Conservation (phyloP, 2,113 vertebrate species). For the Hymenochirus boettgeri region DNA sequence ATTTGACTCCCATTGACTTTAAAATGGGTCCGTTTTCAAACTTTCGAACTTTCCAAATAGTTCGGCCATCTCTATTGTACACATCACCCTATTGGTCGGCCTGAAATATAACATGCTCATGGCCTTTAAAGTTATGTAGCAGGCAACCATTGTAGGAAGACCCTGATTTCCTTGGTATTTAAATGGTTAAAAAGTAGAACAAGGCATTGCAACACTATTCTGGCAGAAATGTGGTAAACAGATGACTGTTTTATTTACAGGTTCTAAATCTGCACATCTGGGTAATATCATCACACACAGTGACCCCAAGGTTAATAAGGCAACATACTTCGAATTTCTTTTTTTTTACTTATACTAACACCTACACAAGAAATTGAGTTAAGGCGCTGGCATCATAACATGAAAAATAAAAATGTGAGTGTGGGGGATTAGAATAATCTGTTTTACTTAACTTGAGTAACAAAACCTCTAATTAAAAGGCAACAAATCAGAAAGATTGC, state of each 20-base stretch:
- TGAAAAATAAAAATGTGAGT: too few relatives aligned
- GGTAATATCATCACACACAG: slow-evolving; percentile 8
- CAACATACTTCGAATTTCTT: neutral
- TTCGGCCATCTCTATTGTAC: too few relatives aligned
- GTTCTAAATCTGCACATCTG: slow-evolving; percentile 24
- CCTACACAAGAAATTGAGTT: too few relatives aligned
- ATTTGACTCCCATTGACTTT: too few relatives aligned
- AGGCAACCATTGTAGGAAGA: too few relatives aligned
- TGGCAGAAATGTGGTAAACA: slow-evolving; percentile 14
- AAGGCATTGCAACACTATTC: slow-evolving; percentile 13
- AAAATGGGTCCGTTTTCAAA: too few relatives aligned
- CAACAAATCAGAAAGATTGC: neutral
- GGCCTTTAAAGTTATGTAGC: too few relatives aligned
- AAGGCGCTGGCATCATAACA: too few relatives aligned
- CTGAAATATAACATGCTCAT: too few relatives aligned
- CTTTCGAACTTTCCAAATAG: too few relatives aligned
- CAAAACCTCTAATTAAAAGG: neutral
- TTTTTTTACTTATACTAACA: neutral
- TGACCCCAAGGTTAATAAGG: slow-evolving; percentile 2
- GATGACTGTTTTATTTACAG: slow-evolving; percentile 20
- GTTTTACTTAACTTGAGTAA: neutral
- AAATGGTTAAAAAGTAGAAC: slow-evolving; percentile 1
- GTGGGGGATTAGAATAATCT: neutral
- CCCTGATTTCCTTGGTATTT: neutral
- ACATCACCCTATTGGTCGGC: too few relatives aligned